phyloP scores from a whole-genome alignment of 2,888 invertebrate genomes.

The Notodonta ziczac region DNA sequence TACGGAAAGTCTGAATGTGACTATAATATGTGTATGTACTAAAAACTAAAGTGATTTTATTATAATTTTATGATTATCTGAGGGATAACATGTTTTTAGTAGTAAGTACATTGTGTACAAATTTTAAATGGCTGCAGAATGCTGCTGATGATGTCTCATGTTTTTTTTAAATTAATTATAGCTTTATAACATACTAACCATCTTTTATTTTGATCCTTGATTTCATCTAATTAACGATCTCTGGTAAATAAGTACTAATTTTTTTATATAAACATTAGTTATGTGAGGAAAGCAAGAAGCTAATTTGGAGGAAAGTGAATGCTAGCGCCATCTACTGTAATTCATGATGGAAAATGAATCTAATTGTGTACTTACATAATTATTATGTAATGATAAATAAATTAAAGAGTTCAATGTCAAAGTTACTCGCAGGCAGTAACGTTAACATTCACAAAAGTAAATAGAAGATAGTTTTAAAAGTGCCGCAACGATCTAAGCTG shows the following conservation, averaged over 20 bases:
- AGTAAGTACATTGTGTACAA: constrained; percentile 37
- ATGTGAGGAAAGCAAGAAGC: no score
- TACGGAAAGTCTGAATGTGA: background rate
- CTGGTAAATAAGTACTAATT: no score
- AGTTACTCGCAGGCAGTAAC: no score
- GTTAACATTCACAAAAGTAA: no score
- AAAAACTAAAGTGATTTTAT: background rate
- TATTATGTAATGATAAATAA: no score
- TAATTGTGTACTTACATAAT: no score
- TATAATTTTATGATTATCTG: background rate
- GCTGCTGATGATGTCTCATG: background rate
- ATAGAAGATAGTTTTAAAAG: no score
- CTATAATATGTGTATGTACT: background rate
- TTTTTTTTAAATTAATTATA: background rate
- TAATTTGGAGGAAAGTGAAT: no score
- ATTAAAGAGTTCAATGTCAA: no score
- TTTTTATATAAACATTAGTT: no score
- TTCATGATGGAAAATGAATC: background rate
- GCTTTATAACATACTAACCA: background rate
- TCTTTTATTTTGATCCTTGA: background rate
- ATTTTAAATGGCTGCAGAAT: background rate
- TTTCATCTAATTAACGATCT: no score
- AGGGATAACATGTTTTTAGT: constrained; percentile 9
- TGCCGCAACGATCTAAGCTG: no score
- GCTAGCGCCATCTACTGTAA: background rate